These are phyloP conservation scores for Coregonus suidteri DNA, from an alignment of 2,797 vertebrate species.

Conservation along the genomic window DNA sequence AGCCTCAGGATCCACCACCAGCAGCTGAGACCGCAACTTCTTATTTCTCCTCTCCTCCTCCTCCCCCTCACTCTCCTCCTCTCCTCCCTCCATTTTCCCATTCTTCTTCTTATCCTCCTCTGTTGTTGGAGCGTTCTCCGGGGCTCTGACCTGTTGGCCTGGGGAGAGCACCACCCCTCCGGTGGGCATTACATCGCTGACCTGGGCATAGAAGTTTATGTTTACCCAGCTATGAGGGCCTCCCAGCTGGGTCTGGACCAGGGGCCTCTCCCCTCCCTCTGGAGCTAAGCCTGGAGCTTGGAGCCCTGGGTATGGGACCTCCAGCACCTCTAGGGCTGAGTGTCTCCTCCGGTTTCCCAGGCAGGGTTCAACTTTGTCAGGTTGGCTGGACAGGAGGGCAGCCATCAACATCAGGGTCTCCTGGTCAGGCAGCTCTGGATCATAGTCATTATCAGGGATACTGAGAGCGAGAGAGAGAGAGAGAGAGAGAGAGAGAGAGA, in stretches of 20 bases:
- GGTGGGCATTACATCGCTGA: constrained; percentile 92
- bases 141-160: constrained; percentile 82
- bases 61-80: constrained; percentile 26
- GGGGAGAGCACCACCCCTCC: constrained; percentile 94
- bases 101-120: constrained; percentile 51
- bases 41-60: constrained; percentile 44
- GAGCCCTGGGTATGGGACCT: background rate
- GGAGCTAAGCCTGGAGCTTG: background rate
- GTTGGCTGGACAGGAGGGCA: constrained; percentile 63
- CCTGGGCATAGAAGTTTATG: constrained; percentile 94
- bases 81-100: constrained; percentile 59
- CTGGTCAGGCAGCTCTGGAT: constrained; percentile 81
- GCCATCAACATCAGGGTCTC: constrained; percentile 54
- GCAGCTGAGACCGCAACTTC: constrained; percentile 71
- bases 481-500: background rate
- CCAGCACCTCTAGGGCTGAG: background rate
- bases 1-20: constrained; percentile 66
- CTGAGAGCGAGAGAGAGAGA: constrained; percentile 58
- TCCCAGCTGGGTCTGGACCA: constrained; percentile 67
- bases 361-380: constrained; percentile 44
- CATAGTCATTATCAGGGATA: constrained; percentile 84
- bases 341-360: constrained; percentile 16
- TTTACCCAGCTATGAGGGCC: constrained; percentile 82
- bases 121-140: constrained; percentile 48
- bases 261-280: constrained; percentile 41